Percentiles rank a stretch among this genome's conserved stretches.
Conservation (phyloP, 92 coral and sea anemone genomes). For the Galaxea fascicularis region DNA sequence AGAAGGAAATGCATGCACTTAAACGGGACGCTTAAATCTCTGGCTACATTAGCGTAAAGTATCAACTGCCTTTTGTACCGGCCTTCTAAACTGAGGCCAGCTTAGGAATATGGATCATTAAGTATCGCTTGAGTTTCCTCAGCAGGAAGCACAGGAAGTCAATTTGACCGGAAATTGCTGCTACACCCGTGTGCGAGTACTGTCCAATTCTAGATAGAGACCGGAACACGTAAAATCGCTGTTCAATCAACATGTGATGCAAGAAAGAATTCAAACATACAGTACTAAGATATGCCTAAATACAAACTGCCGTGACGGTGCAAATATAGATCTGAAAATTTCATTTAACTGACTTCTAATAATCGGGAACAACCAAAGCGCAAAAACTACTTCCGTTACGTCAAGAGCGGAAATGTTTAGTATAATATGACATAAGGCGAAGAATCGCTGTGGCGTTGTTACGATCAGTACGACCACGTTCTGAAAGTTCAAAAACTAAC, state of each 20-base stretch:
- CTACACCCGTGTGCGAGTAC: not conserved
- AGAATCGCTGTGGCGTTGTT: not conserved
- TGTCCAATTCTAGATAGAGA: not conserved
- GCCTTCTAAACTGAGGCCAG: not conserved
- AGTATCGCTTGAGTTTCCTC: not conserved
- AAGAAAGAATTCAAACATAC: not conserved
- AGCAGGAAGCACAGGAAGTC: conserved; percentile 22
- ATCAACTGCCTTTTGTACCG: not conserved
- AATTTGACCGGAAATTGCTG: conserved; percentile 9
- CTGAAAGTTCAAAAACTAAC: not conserved
- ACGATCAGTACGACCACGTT: not conserved
- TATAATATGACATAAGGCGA: not conserved
- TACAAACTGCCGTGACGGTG: not conserved
- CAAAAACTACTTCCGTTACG: not conserved
- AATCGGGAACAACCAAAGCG: not conserved
- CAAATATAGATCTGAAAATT: not conserved
- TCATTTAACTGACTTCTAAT: not conserved
- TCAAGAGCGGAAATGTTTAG: not conserved
- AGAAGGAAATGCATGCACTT: not conserved
- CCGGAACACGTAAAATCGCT: not conserved
- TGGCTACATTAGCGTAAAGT: not conserved
- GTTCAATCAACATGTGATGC: not conserved
- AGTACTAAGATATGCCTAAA: not conserved
- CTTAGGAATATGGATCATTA: no score
- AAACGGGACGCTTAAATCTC: not conserved